These are phyloP conservation scores for Tetrax tetrax DNA, from an alignment of 2,113 vertebrate species.

Conservation along the genomic window DNA sequence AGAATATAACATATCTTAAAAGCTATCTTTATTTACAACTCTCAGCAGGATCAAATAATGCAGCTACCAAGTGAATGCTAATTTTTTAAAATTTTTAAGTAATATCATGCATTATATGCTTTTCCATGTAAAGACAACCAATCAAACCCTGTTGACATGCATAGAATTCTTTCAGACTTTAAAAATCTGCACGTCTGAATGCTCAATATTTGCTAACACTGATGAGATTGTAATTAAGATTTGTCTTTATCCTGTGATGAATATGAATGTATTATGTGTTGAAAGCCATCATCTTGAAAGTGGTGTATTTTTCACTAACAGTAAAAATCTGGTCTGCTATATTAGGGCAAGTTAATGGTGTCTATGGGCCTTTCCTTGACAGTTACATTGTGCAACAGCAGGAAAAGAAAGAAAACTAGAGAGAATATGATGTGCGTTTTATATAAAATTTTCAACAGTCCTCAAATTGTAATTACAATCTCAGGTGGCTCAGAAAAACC, in stretches of 20 bases:
- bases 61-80: background rate
- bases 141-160: background rate
- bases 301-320: background rate
- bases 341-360: background rate
- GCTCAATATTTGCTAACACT: background rate
- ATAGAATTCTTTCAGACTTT: background rate
- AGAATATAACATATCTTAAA: background rate
- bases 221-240: background rate
- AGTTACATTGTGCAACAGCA: fast-evolving
- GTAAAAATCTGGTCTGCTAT: background rate
- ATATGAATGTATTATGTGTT: background rate
- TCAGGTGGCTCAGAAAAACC: background rate
- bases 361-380: background rate
- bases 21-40: background rate
- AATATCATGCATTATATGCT: background rate
- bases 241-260: background rate
- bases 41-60: background rate
- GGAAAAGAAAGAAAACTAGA: background rate
- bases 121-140: background rate
- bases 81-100: background rate
- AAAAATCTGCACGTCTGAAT: background rate
- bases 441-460: background rate
- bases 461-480: background rate
- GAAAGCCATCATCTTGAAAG: background rate
- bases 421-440: background rate